Evolutionary conservation across 2,113 vertebrate genomes (phyloP).

Genomic region (Thermophis baileyi): DNA sequence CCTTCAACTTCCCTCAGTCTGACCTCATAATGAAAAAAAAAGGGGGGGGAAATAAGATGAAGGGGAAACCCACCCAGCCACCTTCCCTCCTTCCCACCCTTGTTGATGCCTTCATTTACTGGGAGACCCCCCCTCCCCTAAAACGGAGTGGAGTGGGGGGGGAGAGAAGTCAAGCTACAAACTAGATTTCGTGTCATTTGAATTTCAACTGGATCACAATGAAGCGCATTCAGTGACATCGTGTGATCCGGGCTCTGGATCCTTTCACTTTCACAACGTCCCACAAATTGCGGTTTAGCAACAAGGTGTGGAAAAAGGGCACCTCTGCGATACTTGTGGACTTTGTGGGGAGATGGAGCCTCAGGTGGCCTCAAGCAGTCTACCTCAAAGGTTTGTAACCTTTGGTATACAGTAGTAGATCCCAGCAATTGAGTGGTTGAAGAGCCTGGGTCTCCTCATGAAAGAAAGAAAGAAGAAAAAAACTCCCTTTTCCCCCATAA

Average conservation of each 20-base stretch:
- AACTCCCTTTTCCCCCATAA: neutral
- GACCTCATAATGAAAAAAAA: conserved; percentile 26
- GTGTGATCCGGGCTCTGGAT: neutral
- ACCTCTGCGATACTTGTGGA: neutral
- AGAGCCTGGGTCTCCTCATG: neutral
- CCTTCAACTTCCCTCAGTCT: neutral
- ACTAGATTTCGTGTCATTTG: neutral
- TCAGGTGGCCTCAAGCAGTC: neutral
- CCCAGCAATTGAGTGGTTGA: neutral
- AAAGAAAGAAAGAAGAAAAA: neutral
- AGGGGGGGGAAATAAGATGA: conserved; percentile 26
- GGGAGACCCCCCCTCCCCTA: neutral
- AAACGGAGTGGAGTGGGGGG: fast-evolving
- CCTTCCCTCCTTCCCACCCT: neutral
- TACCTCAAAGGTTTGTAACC: neutral
- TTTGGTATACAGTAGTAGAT: neutral
- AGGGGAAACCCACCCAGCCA: neutral
- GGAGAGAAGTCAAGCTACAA: neutral
- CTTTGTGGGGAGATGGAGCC: neutral
- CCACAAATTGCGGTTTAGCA: neutral
- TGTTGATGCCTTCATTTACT: neutral
- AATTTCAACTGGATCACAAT: neutral
- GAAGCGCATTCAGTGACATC: neutral
- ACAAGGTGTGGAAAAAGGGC: neutral
- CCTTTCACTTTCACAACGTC: neutral